These are phyloP conservation scores for Pedionomus torquatus DNA, from an alignment of 2,113 vertebrate genomes.

Conservation along the genomic window DNA sequence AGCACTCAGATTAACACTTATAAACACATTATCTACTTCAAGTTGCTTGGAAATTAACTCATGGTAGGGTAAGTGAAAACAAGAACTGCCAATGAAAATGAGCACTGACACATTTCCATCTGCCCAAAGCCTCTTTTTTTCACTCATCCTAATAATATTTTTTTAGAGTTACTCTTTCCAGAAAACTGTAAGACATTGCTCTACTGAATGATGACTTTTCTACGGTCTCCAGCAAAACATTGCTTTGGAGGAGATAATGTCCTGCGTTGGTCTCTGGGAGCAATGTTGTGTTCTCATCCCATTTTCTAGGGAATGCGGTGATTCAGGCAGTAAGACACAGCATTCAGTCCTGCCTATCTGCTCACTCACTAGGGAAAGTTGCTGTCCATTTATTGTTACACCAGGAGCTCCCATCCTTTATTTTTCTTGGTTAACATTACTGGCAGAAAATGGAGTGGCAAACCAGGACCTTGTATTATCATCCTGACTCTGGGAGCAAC, in stretches of 20 bases:
- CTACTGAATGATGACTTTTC: background rate
- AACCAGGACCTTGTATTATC: background rate
- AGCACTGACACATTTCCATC: constrained; percentile 11
- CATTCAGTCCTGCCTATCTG: background rate
- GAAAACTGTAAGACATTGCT: background rate
- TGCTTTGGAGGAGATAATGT: background rate
- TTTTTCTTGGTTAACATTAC: background rate
- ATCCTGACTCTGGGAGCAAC: background rate
- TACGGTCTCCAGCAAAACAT: background rate
- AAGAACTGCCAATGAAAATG: background rate
- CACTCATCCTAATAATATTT: background rate
- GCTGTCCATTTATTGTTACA: background rate
- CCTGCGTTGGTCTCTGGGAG: background rate
- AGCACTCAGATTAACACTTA: background rate
- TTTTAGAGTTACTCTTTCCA: background rate
- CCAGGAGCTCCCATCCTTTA: background rate
- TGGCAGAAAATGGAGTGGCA: background rate
- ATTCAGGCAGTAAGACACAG: background rate
- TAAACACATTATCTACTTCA: constrained; percentile 27
- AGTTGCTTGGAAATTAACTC: constrained; percentile 20
- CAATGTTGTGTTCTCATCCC: background rate
- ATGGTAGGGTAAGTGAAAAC: constrained; percentile 12
- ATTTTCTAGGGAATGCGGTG: background rate
- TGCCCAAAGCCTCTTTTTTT: background rate
- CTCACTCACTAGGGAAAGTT: background rate